Evolutionary conservation across 2,888 invertebrate genomes (phyloP), one percentile per base, ranked within the genome.

Genomic region (Phyto melanocephala): DNA sequence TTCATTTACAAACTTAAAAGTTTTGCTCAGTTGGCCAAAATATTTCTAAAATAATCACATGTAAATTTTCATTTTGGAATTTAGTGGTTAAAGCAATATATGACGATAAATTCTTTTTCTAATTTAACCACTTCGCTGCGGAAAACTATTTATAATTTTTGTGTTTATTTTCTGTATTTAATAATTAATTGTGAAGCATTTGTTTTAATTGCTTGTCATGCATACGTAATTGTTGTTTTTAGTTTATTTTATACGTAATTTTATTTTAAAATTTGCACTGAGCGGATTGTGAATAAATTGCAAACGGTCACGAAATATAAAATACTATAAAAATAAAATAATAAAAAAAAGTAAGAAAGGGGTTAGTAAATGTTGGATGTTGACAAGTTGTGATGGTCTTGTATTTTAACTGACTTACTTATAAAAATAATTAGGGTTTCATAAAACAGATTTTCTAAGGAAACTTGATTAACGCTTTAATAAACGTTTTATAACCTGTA

Each of bases 301-400:
- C 60, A 60, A 40, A 37, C 37, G 24, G 60, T 71, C 58, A 71
- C 71, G 71, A 60, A 40, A 71, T 60, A 60, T 22, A 28, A 71
- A 71, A 60, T 71, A 71, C 50, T 47, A 71, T 17, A 60, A 37
- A 37, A 71, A 50, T 68, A 52, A 37, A 71, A 40, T 15, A 58
- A 20, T 33, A 35, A 13, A 42, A 70, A 70, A n/a, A 45, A 15
- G 42, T 40, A 42, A 45, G 22, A 71, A 35, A 20, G 22, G 22
- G 40, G 24, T n/a, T 67, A n/a, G 42, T 6, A 15, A 45, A 4
- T 15, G 45, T 17, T 35, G 28, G 47, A 65, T 47, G 63, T 22
- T 50, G 13, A 11, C 7, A 15, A 45, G 8, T 35, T 35, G n/a
- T 42, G 50, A 0, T 2, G 22, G 13, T n/a, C n/a, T n/a, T n/a